These are phyloP conservation scores for Trichogramma dendrolimi DNA, from an alignment of 2,888 invertebrate species.

Conservation along the genomic window DNA sequence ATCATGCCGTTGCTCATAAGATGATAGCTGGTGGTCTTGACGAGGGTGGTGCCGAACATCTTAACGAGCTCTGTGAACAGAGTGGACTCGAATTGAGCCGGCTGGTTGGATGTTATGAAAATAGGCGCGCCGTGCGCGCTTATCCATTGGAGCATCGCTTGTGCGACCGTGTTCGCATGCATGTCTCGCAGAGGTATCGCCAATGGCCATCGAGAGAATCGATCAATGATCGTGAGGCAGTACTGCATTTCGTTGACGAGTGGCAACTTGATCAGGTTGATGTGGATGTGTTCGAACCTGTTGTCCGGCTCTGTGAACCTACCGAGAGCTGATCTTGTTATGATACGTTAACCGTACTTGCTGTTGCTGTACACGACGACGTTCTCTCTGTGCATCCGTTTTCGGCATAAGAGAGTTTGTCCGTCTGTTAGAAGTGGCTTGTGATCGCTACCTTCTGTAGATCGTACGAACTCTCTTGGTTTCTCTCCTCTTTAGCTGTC, in stretches of 20 bases:
- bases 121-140: slow-evolving; percentile 39
- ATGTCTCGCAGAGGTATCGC: slow-evolving; percentile 40
- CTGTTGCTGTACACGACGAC: no score
- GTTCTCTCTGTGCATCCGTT: no score
- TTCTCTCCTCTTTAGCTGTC: no score
- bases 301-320: neutral
- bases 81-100: slow-evolving; percentile 36
- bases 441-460: no score
- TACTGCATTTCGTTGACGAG: slow-evolving; percentile 35
- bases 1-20: slow-evolving; percentile 33
- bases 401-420: no score
- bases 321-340: neutral
- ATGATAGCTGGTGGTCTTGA: slow-evolving; percentile 32
- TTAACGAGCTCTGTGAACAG: slow-evolving; percentile 29
- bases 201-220: slow-evolving; percentile 40
- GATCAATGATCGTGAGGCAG: slow-evolving; percentile 41
- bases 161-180: slow-evolving; percentile 37
- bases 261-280: slow-evolving; percentile 33
- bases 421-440: no score
- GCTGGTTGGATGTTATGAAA: slow-evolving; percentile 41
- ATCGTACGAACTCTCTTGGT: no score
- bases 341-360: no score
- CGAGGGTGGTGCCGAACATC: slow-evolving; percentile 21
- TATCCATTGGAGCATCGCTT: slow-evolving; percentile 38
- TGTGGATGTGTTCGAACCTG: slow-evolving; percentile 34